phyloP scores from a whole-genome alignment of 2,888 invertebrate genomes.

The Morpho achilles region DNA sequence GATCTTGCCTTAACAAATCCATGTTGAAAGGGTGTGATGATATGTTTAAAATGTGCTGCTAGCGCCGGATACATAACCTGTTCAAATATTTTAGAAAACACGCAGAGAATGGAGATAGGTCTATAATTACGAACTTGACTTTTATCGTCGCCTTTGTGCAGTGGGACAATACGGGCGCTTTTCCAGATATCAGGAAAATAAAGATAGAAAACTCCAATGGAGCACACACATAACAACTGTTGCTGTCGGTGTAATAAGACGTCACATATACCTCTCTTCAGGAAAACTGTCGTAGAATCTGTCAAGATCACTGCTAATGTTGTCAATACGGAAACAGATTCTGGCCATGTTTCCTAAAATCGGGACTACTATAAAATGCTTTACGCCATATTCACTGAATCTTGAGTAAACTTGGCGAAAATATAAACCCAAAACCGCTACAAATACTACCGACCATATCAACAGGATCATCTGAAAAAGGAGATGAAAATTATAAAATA shows the following conservation, averaged over 20 bases:
- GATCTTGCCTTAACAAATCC: no score
- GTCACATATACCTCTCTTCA: constrained; percentile 36
- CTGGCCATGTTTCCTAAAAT: constrained; percentile 33
- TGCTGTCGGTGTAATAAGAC: neutral
- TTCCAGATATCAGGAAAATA: no score
- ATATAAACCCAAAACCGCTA: constrained; percentile 35
- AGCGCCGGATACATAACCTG: no score
- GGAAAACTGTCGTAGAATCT: constrained; percentile 35
- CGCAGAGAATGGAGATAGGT: no score
- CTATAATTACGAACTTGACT: no score
- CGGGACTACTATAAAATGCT: constrained; percentile 33
- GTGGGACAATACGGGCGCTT: no score
- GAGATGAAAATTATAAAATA: no score
- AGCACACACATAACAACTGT: neutral
- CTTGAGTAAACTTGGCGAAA: constrained; percentile 33
- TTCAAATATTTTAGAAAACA: no score
- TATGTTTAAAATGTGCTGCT: no score
- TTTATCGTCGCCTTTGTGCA: no score
- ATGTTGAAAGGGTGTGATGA: no score
- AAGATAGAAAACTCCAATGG: no score
- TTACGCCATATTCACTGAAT: constrained; percentile 40
- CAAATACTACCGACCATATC: constrained; percentile 35
- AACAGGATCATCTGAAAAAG: constrained; percentile 30
- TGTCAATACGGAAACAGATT: constrained; percentile 31
- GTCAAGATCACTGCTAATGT: constrained; percentile 32